Base-by-base conservation (phyloP, 1,140 invertebrate genomes). In the Steinernema khuongi region DNA sequence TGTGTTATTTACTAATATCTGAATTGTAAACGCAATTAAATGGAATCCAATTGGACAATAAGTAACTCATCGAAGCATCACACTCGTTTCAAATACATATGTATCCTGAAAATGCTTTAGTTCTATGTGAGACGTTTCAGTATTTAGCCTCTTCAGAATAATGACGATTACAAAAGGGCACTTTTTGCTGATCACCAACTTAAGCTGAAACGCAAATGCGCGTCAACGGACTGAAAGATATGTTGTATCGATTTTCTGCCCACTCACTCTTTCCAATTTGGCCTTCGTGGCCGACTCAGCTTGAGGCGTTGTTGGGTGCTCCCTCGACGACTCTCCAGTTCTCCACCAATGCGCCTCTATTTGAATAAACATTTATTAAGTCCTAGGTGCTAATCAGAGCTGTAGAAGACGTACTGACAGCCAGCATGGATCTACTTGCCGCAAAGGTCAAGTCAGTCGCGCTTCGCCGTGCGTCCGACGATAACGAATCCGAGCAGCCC, bases 401-500 rank as follows among this genome's bases (percentile, higher is more conserved):
- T n/a, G n/a, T 69, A 69, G 68, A 31, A 1, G 41, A 69, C 26
- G 68, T 66, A 14, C 71, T 22, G n/a, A 29, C 71, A 29, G 68
- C 41, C n/a, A 69, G 31, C 1, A 60, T 60, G 50, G 50, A 60
- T 22, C 14, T 60, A 7, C 19, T 60, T 14, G 50, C 50, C n/a
- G n/a, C n/a, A 2, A 60, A 60, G 19, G 50, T 60, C 14, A 60
- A 60, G 50, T 60, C 50, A 22, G 50, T 60, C 44, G 44, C 41
- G 29, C 71, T 1, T 26, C 26, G 1, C 30, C 26, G 31, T 28
- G 66, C 74, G 0, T 60, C 31, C 14, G 29, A 78, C 75, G 26
- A 28, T n/a, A 29, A 43, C 30, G 73, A 77, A 70, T 44, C 44
- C 17, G 66, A 68, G 67, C 18, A 66, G n/a, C 74, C 69, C 69